phyloP scores from a whole-genome alignment of 2,888 invertebrate genomes.

The Leptinotarsa juncta region DNA sequence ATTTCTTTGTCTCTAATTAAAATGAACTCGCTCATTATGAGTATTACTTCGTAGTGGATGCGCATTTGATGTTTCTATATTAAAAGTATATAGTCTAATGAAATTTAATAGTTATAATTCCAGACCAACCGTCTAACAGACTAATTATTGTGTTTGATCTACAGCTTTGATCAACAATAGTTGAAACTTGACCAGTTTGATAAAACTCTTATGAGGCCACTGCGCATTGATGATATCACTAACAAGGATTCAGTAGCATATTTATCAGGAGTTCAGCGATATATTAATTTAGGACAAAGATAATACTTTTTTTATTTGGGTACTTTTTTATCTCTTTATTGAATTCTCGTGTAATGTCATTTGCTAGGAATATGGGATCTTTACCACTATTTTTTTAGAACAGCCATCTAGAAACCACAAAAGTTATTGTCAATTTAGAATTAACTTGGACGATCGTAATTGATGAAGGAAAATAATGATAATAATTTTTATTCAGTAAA shows the following conservation, averaged over 20 bases:
- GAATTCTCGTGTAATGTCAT: neutral
- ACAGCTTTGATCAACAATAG: neutral
- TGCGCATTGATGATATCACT: neutral
- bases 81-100: neutral
- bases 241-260: neutral
- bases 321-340: neutral
- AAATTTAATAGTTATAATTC: neutral
- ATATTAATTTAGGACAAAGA: conserved; percentile 2
- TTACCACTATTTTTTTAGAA: no score
- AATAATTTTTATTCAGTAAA: no score
- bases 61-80: neutral
- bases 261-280: neutral
- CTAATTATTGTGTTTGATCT: neutral
- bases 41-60: neutral
- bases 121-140: neutral
- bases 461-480: no score
- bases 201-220: neutral
- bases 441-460: no score
- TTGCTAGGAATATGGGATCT: no score
- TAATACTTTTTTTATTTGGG: neutral
- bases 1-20: conserved; percentile 22
- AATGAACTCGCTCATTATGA: neutral
- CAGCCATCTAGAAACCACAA: no score
- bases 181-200: neutral
- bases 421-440: no score